Percentiles rank a stretch among this genome's conserved stretches.
Conservation (phyloP, 1,140 invertebrate genomes). For the Epicauta chinensis region DNA sequence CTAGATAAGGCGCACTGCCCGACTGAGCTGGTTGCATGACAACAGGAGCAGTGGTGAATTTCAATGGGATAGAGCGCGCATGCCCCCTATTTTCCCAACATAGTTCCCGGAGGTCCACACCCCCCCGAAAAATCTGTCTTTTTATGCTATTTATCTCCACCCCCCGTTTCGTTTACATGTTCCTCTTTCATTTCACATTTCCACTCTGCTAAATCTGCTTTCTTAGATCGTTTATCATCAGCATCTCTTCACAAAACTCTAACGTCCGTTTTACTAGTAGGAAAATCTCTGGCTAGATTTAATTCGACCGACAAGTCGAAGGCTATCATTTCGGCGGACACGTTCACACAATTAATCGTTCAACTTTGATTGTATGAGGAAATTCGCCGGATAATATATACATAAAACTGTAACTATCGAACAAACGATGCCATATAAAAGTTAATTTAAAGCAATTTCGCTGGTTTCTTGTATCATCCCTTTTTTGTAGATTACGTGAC, state of each 20-base stretch:
- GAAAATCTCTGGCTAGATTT: too few species aligned
- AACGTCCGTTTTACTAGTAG: too few species aligned
- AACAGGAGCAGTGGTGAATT: conserved; percentile 24
- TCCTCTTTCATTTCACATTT: conserved; percentile 34
- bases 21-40: conserved; percentile 27
- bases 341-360: too few species aligned
- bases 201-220: conserved; percentile 34
- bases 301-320: too few species aligned
- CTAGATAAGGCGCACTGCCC: conserved; percentile 17
- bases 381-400: too few species aligned
- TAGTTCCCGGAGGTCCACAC: conserved; percentile 24
- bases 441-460: too few species aligned
- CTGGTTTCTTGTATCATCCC: too few species aligned
- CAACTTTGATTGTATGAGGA: too few species aligned
- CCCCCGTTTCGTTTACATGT: conserved; percentile 33
- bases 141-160: conserved; percentile 33
- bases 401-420: too few species aligned
- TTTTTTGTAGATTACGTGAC: too few species aligned
- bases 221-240: conserved; percentile 32
- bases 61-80: conserved; percentile 22
- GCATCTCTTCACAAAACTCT: background rate
- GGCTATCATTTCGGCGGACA: too few species aligned
- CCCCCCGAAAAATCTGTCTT: conserved; percentile 31
- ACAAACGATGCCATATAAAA: too few species aligned
- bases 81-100: conserved; percentile 19